phyloP scores from a whole-genome alignment of 2,888 invertebrate genomes.

The Agrochola litura region DNA sequence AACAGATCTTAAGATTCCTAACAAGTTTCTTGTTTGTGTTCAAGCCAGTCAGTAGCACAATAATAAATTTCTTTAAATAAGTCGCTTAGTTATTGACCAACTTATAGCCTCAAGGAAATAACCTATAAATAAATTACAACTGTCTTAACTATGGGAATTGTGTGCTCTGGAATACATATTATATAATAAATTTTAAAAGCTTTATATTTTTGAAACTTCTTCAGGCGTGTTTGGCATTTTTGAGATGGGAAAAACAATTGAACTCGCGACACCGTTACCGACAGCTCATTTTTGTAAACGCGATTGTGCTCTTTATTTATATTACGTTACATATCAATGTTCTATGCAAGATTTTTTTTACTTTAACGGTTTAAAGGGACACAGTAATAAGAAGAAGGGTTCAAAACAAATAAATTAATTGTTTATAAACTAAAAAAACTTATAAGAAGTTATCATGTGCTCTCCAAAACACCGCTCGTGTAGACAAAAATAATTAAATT shows the following conservation, averaged over 20 bases:
- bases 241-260: too few relatives aligned
- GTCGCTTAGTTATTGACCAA: conserved; percentile 16
- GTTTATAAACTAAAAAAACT: background rate
- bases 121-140: conserved; percentile 28
- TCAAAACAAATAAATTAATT: background rate
- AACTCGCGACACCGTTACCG: too few relatives aligned
- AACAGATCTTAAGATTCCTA: background rate
- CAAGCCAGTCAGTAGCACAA: conserved; percentile 28
- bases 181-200: too few relatives aligned
- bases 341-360: too few relatives aligned
- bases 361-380: too few relatives aligned
- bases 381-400: too few relatives aligned
- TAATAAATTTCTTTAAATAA: conserved; percentile 39
- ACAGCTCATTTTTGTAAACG: too few relatives aligned
- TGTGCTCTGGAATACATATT: background rate
- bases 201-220: too few relatives aligned
- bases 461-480: background rate
- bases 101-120: conserved; percentile 27
- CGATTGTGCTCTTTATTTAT: too few relatives aligned
- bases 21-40: conserved; percentile 5
- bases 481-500: conserved; percentile 1
- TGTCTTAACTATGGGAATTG: conserved; percentile 4
- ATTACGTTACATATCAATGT: too few relatives aligned
- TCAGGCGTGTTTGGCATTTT: too few relatives aligned
- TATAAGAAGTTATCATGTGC: background rate